Conservation (phyloP, 2,888 invertebrate genomes). For the Drosophila barbarae region DNA sequence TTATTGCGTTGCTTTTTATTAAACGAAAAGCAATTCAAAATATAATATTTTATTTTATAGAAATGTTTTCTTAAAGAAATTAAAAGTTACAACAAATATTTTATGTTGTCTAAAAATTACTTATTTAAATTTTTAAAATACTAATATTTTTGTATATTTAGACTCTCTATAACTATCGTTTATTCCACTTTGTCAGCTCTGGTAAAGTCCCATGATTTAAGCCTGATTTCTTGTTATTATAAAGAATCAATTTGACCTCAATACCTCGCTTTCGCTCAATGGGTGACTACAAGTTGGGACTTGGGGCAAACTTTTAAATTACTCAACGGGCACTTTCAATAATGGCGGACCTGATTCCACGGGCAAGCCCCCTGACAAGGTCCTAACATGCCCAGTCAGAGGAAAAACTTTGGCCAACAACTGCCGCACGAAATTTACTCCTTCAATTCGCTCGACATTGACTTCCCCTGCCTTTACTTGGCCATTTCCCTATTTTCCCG, state of each 20-base stretch:
- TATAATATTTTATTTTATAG: background rate
- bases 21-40: background rate
- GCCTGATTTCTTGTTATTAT: conserved; percentile 53
- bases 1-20: no score
- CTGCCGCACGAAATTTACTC: conserved; percentile 48
- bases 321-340: conserved; percentile 69
- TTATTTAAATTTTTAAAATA: no score
- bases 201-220: conserved; percentile 55
- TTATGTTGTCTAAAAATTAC: background rate
- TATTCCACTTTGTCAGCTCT: background rate
- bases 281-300: conserved; percentile 39
- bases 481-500: conserved; percentile 13
- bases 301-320: conserved; percentile 64
- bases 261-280: conserved; percentile 46
- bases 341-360: conserved; percentile 40
- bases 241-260: conserved; percentile 58
- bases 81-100: background rate
- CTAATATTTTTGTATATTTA: background rate
- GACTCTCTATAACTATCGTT: background rate
- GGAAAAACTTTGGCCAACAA: conserved; percentile 49
- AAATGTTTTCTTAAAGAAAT: no score
- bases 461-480: conserved; percentile 35
- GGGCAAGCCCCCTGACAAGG: conserved; percentile 29
- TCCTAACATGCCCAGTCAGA: conserved; percentile 32
- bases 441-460: conserved; percentile 49